A percentile compares a stretch with the other conserved stretches of the same genome.
Conservation (phyloP, 2,888 invertebrate species). For the Ichneumoninae sp. region DNA sequence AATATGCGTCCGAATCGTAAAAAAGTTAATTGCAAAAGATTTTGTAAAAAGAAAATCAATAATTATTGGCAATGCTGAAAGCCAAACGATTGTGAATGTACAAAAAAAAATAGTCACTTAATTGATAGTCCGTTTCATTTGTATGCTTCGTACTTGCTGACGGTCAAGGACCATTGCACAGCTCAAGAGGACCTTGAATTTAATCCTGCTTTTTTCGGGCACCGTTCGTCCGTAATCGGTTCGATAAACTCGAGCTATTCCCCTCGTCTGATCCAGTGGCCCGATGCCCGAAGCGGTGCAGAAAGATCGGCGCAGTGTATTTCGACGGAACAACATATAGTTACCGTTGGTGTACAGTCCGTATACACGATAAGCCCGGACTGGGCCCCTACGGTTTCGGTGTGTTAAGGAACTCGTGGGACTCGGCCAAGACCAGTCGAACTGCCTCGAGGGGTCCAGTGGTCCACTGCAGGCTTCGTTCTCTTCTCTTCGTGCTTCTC, state of each 20-base stretch:
- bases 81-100: not conserved
- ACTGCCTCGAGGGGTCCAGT: conserved; percentile 55
- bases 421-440: conserved; percentile 33
- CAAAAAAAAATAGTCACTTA: not conserved
- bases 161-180: conserved; percentile 1
- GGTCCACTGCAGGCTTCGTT: conserved; percentile 41
- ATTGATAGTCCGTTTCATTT: not conserved
- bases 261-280: conserved; percentile 39
- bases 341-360: not conserved
- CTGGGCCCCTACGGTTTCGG: not conserved
- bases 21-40: not conserved
- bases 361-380: conserved; percentile 2
- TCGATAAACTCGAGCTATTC: conserved; percentile 44
- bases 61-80: not conserved
- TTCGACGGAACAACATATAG: not conserved
- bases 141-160: not conserved
- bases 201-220: not conserved
- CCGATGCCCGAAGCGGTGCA: conserved; percentile 20
- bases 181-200: conserved; percentile 16
- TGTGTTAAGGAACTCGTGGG: conserved; percentile 7
- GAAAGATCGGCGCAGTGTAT: not conserved
- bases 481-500: conserved; percentile 16
- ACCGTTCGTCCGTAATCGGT: conserved; percentile 27
- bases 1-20: not conserved
- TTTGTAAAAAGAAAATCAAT: not conserved